These are phyloP conservation scores for Brachirus orientalis DNA, from an alignment of 2,113 vertebrate genomes.

Conservation along the genomic window DNA sequence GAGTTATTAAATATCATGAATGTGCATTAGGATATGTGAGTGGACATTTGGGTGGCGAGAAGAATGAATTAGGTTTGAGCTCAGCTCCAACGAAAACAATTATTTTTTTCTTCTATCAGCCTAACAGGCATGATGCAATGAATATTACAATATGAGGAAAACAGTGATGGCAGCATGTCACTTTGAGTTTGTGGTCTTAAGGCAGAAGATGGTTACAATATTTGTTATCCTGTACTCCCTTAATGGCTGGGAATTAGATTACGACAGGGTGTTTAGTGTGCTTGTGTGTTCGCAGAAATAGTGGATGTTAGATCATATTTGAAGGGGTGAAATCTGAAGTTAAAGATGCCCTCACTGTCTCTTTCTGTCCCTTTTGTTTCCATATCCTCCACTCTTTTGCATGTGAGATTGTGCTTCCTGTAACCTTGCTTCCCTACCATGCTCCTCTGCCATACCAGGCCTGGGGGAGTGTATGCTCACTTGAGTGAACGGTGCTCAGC, in stretches of 20 bases:
- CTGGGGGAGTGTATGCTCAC: conserved; percentile 47
- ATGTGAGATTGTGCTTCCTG: conserved; percentile 3
- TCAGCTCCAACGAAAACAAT: conserved; percentile 67
- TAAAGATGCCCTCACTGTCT: not conserved
- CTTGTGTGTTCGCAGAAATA: not conserved
- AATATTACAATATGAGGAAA: conserved; percentile 47
- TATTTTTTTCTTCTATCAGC: conserved; percentile 71
- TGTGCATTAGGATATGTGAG: conserved; percentile 72
- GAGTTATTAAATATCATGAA: conserved; percentile 77
- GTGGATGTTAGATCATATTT: conserved; percentile 1
- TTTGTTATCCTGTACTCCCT: conserved; percentile 11
- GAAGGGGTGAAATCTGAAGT: conserved; percentile 9
- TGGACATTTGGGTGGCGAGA: conserved; percentile 64
- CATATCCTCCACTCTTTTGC: not conserved
- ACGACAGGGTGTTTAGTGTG: not conserved
- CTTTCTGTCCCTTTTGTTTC: not conserved
- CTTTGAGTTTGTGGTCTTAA: conserved; percentile 27
- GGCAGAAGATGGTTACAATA: conserved; percentile 11
- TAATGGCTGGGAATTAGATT: conserved; percentile 30
- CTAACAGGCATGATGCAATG: conserved; percentile 49
- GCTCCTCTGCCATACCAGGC: conserved; percentile 23
- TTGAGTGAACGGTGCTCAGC: conserved; percentile 22
- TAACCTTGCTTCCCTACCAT: conserved; percentile 36
- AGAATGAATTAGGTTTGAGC: conserved; percentile 71
- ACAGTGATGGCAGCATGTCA: conserved; percentile 42